Evolutionary conservation across 2,113 vertebrate genomes (phyloP), one percentile per base, ranked within the genome.

Genomic region (Candoia aspera): DNA sequence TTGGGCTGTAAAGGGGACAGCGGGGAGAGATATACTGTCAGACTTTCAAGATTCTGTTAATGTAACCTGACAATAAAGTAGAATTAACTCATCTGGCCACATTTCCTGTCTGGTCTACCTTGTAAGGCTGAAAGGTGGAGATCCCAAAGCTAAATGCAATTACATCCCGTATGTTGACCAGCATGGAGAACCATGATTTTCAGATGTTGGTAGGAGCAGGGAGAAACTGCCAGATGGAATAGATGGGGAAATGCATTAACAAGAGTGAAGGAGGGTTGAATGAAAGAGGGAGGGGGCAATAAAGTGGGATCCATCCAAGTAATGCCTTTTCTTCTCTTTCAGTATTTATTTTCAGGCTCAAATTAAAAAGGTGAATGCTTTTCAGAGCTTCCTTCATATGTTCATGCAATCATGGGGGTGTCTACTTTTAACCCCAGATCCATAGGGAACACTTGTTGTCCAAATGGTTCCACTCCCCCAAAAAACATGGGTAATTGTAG

Each of bases 61-160:
- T 15, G 29, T 68, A 68, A 33, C 64, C 12, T 15, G 29, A 68
- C 64, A 5, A 68, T 68, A 68, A 68, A 68, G 13, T 33, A 73
- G 13, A 73, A 73, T 73, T 73, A 73, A 8, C 29, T 73, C 13
- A 73, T 6, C 5, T 73, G 64, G 29, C n/a, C 33, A 13, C 5
- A n/a, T 73, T 33, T 73, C 13, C 13, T 33, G n/a, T 68, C 64
- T 73, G 64, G 29, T 33, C 15, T 33, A 73, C 13, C 13, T 73
- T 26, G 13, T 26, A 15, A 33, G 64, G n/a, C 64, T 73, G 64
- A 73, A 29, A 73, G n/a, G 15, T 49, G 4, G 49, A 49, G 83
- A 91, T 83, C 83, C 86, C 64, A n/a, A 91, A 68, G 57, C 64
- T 59, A 83, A 92, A 92, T 91, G 55, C n/a, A 88, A 92, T 92